Conservation (phyloP, 2,797 vertebrate genomes). For the Sebastes jordani region DNA sequence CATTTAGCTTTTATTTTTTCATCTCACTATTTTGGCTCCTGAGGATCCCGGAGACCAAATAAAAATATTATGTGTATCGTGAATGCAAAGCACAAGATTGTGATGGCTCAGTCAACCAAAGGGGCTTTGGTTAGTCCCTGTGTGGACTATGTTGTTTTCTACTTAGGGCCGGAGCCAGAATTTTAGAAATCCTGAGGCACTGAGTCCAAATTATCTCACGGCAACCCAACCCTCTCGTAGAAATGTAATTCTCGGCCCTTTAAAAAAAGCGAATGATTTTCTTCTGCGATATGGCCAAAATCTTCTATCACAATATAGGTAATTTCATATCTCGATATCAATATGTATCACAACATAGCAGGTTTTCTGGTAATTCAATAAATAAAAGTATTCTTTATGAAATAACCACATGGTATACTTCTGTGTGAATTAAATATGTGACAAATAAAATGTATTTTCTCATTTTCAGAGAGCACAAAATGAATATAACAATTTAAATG, state of each 20-base stretch:
- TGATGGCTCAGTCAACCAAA: conserved; percentile 7
- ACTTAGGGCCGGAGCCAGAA: not conserved
- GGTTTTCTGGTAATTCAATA: no score
- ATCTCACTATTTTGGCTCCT: conserved; percentile 2
- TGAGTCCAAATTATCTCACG: not conserved
- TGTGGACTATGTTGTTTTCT: not conserved
- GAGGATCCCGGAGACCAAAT: conserved; percentile 28
- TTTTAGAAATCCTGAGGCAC: not conserved
- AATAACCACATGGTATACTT: no score
- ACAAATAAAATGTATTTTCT: no score
- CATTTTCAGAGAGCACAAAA: no score
- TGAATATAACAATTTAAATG: no score
- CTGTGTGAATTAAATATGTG: no score
- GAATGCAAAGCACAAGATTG: conserved; percentile 20
- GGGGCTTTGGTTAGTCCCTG: not conserved
- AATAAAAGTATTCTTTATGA: no score
- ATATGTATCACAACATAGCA: no score
- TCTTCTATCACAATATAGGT: no score
- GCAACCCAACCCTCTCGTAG: not conserved
- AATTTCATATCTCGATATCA: no score
- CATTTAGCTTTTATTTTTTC: conserved; percentile 24
- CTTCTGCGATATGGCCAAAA: not conserved
- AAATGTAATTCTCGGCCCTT: not conserved
- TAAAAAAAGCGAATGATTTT: not conserved
- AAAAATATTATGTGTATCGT: conserved; percentile 23